Evolutionary conservation across 2,113 vertebrate genomes (phyloP).

Genomic region (Tenebrosternarchus preto): DNA sequence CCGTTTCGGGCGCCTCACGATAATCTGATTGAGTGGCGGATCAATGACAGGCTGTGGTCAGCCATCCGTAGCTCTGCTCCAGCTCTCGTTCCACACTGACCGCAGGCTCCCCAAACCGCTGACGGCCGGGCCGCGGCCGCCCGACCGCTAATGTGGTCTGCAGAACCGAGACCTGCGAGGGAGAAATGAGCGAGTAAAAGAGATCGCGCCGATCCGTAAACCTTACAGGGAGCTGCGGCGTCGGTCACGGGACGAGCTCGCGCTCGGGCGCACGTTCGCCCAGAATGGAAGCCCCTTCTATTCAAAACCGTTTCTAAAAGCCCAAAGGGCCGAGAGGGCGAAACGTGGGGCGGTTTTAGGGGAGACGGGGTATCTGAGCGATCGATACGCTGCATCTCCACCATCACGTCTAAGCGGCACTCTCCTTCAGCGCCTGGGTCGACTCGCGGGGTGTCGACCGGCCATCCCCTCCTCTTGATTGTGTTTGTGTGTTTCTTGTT

Average conservation of each 20-base stretch:
- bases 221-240: slow-evolving; percentile 5
- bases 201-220: not conserved
- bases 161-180: slow-evolving; percentile 29
- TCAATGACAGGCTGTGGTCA: slow-evolving; percentile 65
- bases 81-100: slow-evolving; percentile 46
- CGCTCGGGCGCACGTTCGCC: not conserved
- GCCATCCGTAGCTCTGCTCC: slow-evolving; percentile 53
- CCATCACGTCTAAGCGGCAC: slow-evolving; percentile 29
- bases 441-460: slow-evolving; percentile 47
- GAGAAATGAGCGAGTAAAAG: slow-evolving; percentile 32
- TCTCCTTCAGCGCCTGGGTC: slow-evolving; percentile 47
- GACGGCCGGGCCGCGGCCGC: slow-evolving; percentile 46
- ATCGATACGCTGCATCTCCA: slow-evolving; percentile 17
- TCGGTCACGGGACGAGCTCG: not conserved
- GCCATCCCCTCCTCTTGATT: slow-evolving; percentile 58
- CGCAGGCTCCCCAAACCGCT: slow-evolving; percentile 55
- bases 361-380: not conserved
- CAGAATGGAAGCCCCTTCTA: not conserved
- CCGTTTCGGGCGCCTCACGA: slow-evolving; percentile 55
- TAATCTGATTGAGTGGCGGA: slow-evolving; percentile 62
- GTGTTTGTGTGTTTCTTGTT: slow-evolving; percentile 76
- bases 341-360: slow-evolving; percentile 20
- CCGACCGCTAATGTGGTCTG: slow-evolving; percentile 54
- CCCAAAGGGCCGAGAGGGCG: no score
- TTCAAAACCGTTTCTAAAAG: not conserved